Percentiles rank a stretch among this genome's conserved stretches.
Evolutionary conservation across 1,140 invertebrate genomes (phyloP).

Genomic region (Episyrphus balteatus): DNA sequence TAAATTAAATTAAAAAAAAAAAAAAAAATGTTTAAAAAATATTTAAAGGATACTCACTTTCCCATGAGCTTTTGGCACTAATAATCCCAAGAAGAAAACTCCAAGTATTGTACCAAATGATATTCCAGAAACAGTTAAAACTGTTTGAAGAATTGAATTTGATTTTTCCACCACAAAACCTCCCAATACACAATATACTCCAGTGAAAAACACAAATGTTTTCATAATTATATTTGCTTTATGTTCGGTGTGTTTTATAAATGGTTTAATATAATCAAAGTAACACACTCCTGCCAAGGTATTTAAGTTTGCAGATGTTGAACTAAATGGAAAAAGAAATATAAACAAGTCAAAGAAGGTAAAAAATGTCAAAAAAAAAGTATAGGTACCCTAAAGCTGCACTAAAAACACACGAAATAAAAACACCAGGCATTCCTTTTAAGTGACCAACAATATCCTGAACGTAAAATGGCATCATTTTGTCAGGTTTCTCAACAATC

Average conservation of each 20-base stretch:
- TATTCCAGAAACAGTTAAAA: conserved; percentile 47
- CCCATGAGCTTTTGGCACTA: conserved; percentile 53
- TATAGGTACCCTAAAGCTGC: conserved; percentile 47
- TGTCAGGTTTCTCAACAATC: conserved; percentile 39
- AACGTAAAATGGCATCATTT: conserved; percentile 50
- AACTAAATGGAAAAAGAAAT: conserved; percentile 43
- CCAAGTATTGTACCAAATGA: conserved; percentile 58
- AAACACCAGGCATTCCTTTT: conserved; percentile 51
- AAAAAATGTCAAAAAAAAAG: not conserved
- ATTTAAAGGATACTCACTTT: conserved; percentile 35
- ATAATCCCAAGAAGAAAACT: conserved; percentile 61
- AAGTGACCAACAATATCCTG: conserved; percentile 48
- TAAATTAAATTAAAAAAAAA: not conserved
- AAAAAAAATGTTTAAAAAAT: not conserved
- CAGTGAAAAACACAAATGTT: conserved; percentile 44
- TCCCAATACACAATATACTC: conserved; percentile 44
- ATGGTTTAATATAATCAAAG: conserved; percentile 57
- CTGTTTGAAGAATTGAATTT: conserved; percentile 47
- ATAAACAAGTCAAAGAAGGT: too few relatives aligned
- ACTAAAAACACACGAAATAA: conserved; percentile 57
- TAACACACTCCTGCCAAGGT: conserved; percentile 64
- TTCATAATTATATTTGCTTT: conserved; percentile 52
- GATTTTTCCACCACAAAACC: conserved; percentile 54
- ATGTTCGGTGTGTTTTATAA: conserved; percentile 41
- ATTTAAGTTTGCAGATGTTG: conserved; percentile 59